A percentile compares a stretch with the other conserved stretches of the same genome.
Evolutionary conservation across 2,113 vertebrate species (phyloP).

Genomic region (Zootoca vivipara): DNA sequence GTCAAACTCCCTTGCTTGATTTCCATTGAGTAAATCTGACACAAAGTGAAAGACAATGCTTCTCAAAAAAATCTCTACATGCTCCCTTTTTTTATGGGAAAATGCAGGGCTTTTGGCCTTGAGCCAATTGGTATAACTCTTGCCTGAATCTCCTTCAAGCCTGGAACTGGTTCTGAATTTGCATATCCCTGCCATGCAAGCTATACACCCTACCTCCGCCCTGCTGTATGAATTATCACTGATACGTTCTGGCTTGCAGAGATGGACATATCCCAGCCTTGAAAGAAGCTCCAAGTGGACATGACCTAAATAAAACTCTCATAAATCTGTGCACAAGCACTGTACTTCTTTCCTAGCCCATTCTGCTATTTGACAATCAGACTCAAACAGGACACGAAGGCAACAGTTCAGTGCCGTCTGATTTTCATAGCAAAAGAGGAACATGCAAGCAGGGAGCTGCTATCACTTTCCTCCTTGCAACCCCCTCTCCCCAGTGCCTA

Average conservation of each 20-base stretch:
- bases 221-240: not conserved
- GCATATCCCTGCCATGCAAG: not conserved
- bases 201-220: not conserved
- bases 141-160: not conserved
- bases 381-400: not conserved
- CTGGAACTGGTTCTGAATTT: not conserved
- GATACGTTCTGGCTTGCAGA: not conserved
- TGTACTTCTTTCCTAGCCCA: constrained; percentile 29
- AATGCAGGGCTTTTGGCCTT: not conserved
- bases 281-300: not conserved
- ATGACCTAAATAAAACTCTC: not conserved
- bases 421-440: not conserved
- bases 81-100: not conserved
- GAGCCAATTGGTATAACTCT: not conserved
- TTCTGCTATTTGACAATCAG: not conserved
- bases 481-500: not conserved
- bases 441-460: not conserved
- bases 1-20: not conserved
- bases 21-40: not conserved
- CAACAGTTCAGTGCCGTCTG: not conserved
- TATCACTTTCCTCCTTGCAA: not conserved
- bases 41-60: not conserved
- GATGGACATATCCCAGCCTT: not conserved
- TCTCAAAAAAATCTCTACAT: not conserved
- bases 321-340: constrained; percentile 21